Base-by-base conservation (phyloP, 2,888 invertebrate species). In the Branchellion lobata region DNA sequence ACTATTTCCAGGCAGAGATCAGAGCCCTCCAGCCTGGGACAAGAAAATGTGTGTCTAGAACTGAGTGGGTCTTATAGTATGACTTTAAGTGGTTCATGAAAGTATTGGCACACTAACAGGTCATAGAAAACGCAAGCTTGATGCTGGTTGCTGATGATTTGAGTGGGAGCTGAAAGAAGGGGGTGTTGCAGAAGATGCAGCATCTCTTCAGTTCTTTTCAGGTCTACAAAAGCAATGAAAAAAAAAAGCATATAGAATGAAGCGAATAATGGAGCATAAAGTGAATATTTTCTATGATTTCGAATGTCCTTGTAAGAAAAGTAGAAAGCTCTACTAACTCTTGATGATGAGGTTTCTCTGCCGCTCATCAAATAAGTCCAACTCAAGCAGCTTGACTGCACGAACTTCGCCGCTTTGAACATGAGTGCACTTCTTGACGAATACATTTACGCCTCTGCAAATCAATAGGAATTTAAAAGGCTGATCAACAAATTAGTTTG, bases 1-100 rank as follows among this genome's bases (percentile, higher is more conserved):
- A 96, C 97, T 83, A 98, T 95, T 90, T 99, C 99, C 89, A 95
- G 96, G 89, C 97, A 98, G 84, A 99, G 91, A 89, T 99, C 99
- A 73, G 95, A 94, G 71, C 99, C 99, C 81, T 57, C 40, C 40
- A 40, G 14, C 14, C 40, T 14, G 40, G 40, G 5, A 14, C 8
- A 8, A 8, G 40, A 14, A 40, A 40, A 40, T 40, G 40, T 5
- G 40, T 5, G 5, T 14, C 5, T 40, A 8, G 61, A n/a, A n/a
- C 11, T 57, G 61, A n/a, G 8, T 24, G 24, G 61, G 21, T 57
- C 3, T 14, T 18, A 24, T 3, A 5, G 61, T 24, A 18, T 57
- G 24, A 57, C 3, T 5, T 8, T 57, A 18, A 18, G 21, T 57
- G 21, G 21, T 24, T 57, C 5, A n/a, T 24, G 3, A n/a, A n/a